phyloP scores from a whole-genome alignment of 2,113 vertebrate genomes.

The Gymnarchus niloticus region DNA sequence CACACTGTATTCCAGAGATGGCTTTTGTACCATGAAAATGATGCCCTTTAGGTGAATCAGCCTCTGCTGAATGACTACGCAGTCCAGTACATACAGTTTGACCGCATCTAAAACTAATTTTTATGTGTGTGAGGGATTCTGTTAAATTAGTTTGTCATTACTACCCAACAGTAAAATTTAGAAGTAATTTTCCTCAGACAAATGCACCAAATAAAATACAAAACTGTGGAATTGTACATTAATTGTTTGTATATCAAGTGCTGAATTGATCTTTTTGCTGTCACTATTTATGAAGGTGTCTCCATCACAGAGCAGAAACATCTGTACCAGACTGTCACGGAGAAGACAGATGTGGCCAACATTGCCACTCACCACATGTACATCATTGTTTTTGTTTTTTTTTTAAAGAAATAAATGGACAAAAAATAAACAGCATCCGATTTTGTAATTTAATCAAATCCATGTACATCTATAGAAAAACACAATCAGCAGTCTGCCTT shows the following conservation, averaged over 20 bases:
- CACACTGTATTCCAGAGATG: not conserved
- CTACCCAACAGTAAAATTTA: constrained; percentile 26
- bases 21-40: not conserved
- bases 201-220: constrained; percentile 14
- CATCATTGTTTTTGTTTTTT: constrained; percentile 44
- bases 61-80: not conserved
- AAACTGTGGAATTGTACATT: constrained; percentile 22
- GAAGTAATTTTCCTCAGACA: not conserved
- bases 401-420: constrained; percentile 42
- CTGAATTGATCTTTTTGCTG: constrained; percentile 15
- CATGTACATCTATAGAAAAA: not conserved
- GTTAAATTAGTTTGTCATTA: constrained; percentile 22
- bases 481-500: not conserved
- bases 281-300: constrained; percentile 33
- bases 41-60: not conserved
- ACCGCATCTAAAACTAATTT: not conserved
- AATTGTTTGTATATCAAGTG: constrained; percentile 14
- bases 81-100: not conserved
- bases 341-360: constrained; percentile 35
- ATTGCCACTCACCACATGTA: constrained; percentile 38
- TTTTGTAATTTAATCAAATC: not conserved
- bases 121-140: constrained; percentile 6
- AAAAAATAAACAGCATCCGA: not conserved
- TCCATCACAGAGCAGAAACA: constrained; percentile 38
- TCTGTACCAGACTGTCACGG: constrained; percentile 38